These are phyloP conservation scores for Pontoporia blainvillei DNA, from an alignment of 2,113 vertebrate genomes.

Conservation along the genomic window DNA sequence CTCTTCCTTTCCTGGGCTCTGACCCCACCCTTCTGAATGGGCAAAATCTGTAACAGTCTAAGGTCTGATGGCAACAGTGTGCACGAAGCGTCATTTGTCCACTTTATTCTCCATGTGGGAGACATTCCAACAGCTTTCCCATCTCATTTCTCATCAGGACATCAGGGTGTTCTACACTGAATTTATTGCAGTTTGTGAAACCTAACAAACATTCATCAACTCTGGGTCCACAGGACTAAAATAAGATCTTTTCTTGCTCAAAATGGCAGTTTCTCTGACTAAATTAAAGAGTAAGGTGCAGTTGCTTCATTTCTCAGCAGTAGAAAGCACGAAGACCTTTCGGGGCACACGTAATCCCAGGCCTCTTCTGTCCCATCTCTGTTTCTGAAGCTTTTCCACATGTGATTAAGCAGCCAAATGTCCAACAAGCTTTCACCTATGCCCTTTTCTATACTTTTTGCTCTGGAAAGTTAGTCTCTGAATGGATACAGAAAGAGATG, in stretches of 20 bases:
- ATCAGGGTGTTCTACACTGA: background rate
- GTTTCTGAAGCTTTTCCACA: background rate
- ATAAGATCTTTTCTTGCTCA: background rate
- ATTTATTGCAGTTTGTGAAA: background rate
- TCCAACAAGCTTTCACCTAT: background rate
- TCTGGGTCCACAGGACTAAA: background rate
- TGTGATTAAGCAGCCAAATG: background rate
- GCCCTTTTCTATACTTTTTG: background rate
- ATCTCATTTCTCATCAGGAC: background rate
- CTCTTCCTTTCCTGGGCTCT: background rate
- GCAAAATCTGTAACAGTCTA: background rate
- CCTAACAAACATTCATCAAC: background rate
- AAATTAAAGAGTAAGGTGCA: background rate
- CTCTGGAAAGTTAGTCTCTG: background rate
- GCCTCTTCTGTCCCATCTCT: background rate
- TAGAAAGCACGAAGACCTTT: background rate
- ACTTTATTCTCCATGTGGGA: background rate
- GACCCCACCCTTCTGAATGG: background rate
- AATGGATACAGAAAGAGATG: background rate
- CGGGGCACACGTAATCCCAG: background rate
- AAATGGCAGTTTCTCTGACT: background rate
- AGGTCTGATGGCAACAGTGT: background rate
- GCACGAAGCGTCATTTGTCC: background rate
- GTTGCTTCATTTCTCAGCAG: background rate
- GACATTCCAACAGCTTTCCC: background rate